Base-by-base conservation (phyloP, 1,140 invertebrate genomes). In the Sminthurinus signatus region DNA sequence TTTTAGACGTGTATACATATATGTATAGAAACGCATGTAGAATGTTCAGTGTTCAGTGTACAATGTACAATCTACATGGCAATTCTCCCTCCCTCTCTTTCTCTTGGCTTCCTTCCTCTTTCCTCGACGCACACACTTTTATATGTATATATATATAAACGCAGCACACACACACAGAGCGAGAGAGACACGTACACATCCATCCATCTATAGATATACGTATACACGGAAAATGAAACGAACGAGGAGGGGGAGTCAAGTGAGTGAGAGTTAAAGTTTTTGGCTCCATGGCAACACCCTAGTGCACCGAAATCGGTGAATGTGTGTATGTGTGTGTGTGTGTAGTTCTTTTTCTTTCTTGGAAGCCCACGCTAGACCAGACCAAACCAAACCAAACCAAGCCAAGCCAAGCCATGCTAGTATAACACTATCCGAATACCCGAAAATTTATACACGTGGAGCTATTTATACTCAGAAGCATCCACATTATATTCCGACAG, bases 361-460 rank as follows among this genome's bases (percentile, higher is more conserved):
- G 17, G n/a, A 5, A 21, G n/a, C 23, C 39, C 44, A n/a, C 5
- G n/a, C 44, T 48, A n/a, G 44, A 8, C 39, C 39, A 42, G n/a
- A 42, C 39, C n/a, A n/a, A 42, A 10, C 10, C 46, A 28, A 15
- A 52, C 50, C 5, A 5, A 27, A 27, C 28, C 23, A 28, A 15
- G 25, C 5, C 5, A 52, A 14, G 50, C 4, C 10, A 8, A 19
- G 46, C 10, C 46, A 19, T 14, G 8, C 46, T 19, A 48, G 8
- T 5, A 14, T 27, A 52, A 27, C 4, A n/a, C 50, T 52, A 52
- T 25, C 50, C 50, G 50, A 52, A 52, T 52, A 27, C 50, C 50
- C 50, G 50, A 52, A 52, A 56, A 56, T 56, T 36, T 42, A 56
- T 56, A 56, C 54, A 56, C 54, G 54, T 56, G 54, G 54, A 56